These are phyloP conservation scores for Jacana jacana DNA, from an alignment of 2,113 vertebrate species.

Conservation along the genomic window DNA sequence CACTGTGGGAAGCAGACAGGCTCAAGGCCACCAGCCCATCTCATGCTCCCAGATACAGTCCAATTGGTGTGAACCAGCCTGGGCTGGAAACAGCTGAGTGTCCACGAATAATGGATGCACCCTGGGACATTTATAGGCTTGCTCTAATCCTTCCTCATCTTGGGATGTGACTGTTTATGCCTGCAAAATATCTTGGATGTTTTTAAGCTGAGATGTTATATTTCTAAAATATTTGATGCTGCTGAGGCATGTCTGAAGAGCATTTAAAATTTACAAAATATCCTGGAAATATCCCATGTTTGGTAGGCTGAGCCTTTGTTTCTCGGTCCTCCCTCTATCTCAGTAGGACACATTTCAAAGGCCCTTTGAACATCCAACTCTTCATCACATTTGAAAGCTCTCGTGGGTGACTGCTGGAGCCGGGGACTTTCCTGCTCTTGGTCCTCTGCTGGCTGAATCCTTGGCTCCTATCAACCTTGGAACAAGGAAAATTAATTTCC, in stretches of 20 bases:
- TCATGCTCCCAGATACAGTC: not conserved
- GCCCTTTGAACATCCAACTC: not conserved
- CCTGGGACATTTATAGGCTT: not conserved
- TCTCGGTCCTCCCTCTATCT: not conserved
- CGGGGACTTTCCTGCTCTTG: not conserved
- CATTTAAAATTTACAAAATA: not conserved
- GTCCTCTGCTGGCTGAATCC: not conserved
- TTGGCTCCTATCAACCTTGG: not conserved
- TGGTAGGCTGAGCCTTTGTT: not conserved
- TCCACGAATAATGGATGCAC: not conserved
- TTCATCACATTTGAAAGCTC: not conserved
- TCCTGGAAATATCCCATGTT: not conserved
- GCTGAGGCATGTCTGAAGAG: not conserved
- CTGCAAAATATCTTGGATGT: not conserved
- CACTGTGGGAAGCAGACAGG: not conserved
- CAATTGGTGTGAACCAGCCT: not conserved
- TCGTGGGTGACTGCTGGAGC: not conserved
- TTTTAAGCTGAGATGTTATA: not conserved
- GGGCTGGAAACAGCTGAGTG: not conserved
- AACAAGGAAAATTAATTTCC: not conserved
- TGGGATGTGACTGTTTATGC: not conserved
- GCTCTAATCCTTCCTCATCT: not conserved
- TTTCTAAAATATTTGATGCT: not conserved
- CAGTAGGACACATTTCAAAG: not conserved
- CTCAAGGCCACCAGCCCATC: not conserved